Evolutionary conservation across 1,140 invertebrate species (phyloP).

Genomic region (Aporrectodea caliginosa): DNA sequence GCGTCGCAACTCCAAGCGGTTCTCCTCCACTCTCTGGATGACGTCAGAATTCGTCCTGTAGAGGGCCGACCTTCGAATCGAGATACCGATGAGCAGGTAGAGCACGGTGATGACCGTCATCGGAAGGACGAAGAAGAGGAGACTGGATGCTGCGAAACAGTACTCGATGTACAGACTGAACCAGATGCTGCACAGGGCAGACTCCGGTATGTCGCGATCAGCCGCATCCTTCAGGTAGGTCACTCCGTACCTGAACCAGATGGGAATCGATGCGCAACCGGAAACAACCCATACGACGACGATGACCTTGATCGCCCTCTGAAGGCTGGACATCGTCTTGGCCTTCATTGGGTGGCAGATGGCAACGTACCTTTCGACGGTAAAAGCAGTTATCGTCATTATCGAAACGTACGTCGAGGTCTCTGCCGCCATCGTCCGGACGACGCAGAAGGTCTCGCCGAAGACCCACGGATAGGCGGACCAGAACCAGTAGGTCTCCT

Average conservation of each 20-base stretch:
- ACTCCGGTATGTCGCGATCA: conserved; percentile 40
- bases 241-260: conserved; percentile 43
- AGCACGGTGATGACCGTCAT: conserved; percentile 51
- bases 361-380: conserved; percentile 52
- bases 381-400: conserved; percentile 54
- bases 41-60: conserved; percentile 29
- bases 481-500: conserved; percentile 82
- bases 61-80: conserved; percentile 44
- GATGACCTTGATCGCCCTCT: conserved; percentile 74
- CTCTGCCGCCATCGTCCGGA: conserved; percentile 76
- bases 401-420: conserved; percentile 66
- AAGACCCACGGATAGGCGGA: conserved; percentile 80
- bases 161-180: conserved; percentile 7
- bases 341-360: conserved; percentile 50
- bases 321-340: conserved; percentile 58
- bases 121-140: conserved; percentile 53
- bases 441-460: conserved; percentile 76
- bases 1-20: not conserved
- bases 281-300: conserved; percentile 72
- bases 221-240: conserved; percentile 53
- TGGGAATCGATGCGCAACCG: conserved; percentile 70
- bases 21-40: conserved; percentile 29
- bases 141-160: conserved; percentile 39
- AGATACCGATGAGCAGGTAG: conserved; percentile 49
- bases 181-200: conserved; percentile 34